phyloP scores from a whole-genome alignment of 2,113 vertebrate species.

The Setophaga petechia region DNA sequence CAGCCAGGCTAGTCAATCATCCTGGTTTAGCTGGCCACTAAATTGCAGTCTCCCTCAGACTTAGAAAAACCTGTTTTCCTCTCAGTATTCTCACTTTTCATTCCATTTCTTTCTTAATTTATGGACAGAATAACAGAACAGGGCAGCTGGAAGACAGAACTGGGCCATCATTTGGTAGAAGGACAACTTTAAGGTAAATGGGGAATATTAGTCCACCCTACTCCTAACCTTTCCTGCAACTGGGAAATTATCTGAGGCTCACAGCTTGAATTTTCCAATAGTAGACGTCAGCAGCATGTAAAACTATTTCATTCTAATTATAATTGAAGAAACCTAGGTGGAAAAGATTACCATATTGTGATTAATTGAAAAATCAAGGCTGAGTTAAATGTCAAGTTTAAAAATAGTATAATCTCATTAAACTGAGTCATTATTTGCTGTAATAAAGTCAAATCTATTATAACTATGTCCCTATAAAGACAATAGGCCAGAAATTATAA shows the following conservation, averaged over 20 bases:
- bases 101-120: neutral
- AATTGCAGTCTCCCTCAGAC: neutral
- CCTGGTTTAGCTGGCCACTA: neutral
- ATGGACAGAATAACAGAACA: neutral
- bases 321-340: neutral
- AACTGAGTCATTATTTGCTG: neutral
- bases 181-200: neutral
- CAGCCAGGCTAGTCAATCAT: neutral
- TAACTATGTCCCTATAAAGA: neutral
- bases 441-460: neutral
- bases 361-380: constrained; percentile 25
- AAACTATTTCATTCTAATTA: neutral
- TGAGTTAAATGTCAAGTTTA: neutral
- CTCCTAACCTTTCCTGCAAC: neutral
- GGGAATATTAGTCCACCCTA: neutral
- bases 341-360: neutral
- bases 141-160: neutral
- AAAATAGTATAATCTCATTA: constrained; percentile 14
- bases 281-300: neutral
- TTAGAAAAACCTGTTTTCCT: neutral
- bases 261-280: neutral
- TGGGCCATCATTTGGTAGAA: neutral
- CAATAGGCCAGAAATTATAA: neutral
- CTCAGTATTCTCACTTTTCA: neutral
- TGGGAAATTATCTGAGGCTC: neutral